Conservation (phyloP, 2,888 invertebrate species). For the Acanthosoma haemorrhoidale region DNA sequence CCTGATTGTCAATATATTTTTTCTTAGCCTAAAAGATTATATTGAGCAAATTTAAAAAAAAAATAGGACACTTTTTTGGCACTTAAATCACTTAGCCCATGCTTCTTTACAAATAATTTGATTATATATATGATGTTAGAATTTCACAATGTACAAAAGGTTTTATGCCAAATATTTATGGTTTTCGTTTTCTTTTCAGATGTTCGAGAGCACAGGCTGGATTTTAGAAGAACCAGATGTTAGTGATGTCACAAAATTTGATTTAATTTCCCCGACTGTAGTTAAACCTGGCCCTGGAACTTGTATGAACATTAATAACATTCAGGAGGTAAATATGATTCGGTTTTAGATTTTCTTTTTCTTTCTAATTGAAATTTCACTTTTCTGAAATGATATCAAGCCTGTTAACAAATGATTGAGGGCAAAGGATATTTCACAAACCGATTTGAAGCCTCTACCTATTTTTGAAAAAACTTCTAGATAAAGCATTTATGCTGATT, state of each 20-base stretch:
- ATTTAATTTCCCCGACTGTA: slow-evolving; percentile 80
- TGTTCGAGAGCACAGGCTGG: slow-evolving; percentile 96
- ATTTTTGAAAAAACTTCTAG: too few relatives aligned
- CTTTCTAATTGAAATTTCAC: neutral
- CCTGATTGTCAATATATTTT: too few relatives aligned
- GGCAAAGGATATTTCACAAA: neutral
- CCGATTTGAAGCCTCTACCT: too few relatives aligned
- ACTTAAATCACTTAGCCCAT: too few relatives aligned
- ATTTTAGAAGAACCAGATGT: slow-evolving; percentile 78
- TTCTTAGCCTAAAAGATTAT: too few relatives aligned
- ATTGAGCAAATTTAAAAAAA: too few relatives aligned
- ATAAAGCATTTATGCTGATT: too few relatives aligned
- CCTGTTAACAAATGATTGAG: too few relatives aligned
- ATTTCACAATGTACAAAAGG: too few relatives aligned
- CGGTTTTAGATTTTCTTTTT: neutral
- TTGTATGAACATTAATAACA: neutral
- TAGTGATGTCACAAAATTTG: slow-evolving; percentile 77
- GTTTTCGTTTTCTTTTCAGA: slow-evolving; percentile 50
- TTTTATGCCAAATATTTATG: neutral
- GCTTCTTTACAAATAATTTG: too few relatives aligned
- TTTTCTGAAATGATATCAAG: neutral
- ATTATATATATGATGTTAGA: too few relatives aligned
- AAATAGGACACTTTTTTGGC: too few relatives aligned
- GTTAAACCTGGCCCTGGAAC: slow-evolving; percentile 58
- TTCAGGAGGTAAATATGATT: neutral